Evolutionary conservation across 2,797 vertebrate species (phyloP).

Genomic region (Pampus argenteus): DNA sequence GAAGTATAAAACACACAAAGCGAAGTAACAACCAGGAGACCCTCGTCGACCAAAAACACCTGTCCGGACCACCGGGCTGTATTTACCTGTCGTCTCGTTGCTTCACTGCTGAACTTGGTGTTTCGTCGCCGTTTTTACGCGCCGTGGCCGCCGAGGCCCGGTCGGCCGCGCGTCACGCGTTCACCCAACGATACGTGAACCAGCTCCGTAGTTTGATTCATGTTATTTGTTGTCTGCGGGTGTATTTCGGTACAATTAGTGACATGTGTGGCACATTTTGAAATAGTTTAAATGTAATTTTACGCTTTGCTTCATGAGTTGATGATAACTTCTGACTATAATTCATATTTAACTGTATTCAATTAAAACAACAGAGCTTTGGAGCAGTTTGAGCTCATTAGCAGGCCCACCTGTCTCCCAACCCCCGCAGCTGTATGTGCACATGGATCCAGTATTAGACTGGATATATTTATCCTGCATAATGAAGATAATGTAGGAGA

Average conservation of each 20-base stretch:
- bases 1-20: not conserved
- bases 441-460: not conserved
- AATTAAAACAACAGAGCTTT: not conserved
- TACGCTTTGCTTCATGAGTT: constrained; percentile 10
- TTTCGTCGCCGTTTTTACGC: constrained; percentile 38
- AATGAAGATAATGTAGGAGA: not conserved
- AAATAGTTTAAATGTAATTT: constrained; percentile 1
- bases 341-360: constrained; percentile 5
- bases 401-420: not conserved
- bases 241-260: not conserved
- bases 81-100: not conserved
- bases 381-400: constrained; percentile 5
- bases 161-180: constrained; percentile 35
- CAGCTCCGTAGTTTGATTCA: not conserved
- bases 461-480: not conserved
- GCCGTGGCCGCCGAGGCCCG: constrained; percentile 28
- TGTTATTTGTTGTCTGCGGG: not conserved
- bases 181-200: not conserved
- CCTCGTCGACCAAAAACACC: not conserved
- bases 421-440: not conserved
- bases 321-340: not conserved
- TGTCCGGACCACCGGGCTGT: not conserved
- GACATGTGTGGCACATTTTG: accelerated
- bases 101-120: not conserved
- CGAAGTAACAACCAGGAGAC: not conserved